These are phyloP conservation scores for Notodonta dromedarius DNA, from an alignment of 2,888 invertebrate genomes.

Conservation along the genomic window DNA sequence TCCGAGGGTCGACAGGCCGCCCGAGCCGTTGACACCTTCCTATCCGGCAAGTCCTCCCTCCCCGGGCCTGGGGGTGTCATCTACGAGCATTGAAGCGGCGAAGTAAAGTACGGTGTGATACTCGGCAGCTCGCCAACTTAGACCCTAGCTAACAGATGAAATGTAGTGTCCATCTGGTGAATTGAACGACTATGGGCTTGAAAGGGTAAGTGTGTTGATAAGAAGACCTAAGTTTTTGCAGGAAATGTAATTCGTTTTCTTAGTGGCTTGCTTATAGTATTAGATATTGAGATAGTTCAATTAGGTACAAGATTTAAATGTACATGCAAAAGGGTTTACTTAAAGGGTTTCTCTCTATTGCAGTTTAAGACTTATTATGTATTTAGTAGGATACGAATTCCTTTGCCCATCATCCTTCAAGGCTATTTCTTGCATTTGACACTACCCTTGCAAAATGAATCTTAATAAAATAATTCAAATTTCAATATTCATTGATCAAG, in stretches of 20 bases:
- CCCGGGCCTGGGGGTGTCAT: slow-evolving; percentile 97
- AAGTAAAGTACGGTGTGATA: neutral
- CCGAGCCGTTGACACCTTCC: slow-evolving; percentile 93
- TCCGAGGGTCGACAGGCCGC: slow-evolving; percentile 99
- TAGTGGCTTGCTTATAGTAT: too few species aligned
- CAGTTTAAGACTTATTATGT: neutral
- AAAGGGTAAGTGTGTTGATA: neutral
- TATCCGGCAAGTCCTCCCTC: slow-evolving; percentile 90
- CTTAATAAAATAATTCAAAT: neutral
- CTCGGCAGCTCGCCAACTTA: neutral
- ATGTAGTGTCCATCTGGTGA: neutral
- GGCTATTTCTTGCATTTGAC: neutral
- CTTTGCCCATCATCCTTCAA: neutral
- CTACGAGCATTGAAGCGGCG: slow-evolving; percentile 53
- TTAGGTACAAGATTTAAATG: too few species aligned
- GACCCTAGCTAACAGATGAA: neutral
- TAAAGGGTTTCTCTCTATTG: neutral
- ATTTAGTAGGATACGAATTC: neutral
- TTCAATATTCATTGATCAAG: neutral
- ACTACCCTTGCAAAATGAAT: neutral
- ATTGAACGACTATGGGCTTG: slow-evolving; percentile 12
- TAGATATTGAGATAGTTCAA: too few species aligned
- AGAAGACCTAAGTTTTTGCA: too few species aligned
- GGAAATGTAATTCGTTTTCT: neutral
- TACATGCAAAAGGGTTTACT: too few species aligned